Base-by-base conservation (phyloP, 2,113 vertebrate genomes). In the Halcyon malimbica region DNA sequence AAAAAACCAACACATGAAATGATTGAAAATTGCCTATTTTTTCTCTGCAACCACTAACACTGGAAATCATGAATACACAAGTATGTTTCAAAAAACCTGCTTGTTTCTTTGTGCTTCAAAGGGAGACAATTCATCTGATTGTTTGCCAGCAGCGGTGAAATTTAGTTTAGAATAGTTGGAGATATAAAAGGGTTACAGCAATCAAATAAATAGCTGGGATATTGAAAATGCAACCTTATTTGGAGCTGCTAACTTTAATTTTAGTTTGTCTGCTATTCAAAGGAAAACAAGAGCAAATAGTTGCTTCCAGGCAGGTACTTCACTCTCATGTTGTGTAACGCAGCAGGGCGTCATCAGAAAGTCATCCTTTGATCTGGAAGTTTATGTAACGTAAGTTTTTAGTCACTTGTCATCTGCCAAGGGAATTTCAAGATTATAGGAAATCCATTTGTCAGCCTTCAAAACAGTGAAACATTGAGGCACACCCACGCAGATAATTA, bases 341-440 rank as follows among this genome's bases (percentile, higher is more conserved):
- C 37, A 67, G 50, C 50, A 70, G 10, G 80, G 63, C 19, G 24
- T 2, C 0, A 44, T 44, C 80, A 74, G 46, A 81, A 82, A 90
- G 28, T 42, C 56, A 89, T 67, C 28, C 68, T 95, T 95, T 94
- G 76, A 93, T 94, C 89, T 83, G 48, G n/a, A 89, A 78, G 33
- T 50, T 93, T 76, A 48, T 4, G 11, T 75, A 84, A 75, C 7
- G 1, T 14, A 39, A 68, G 33, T 42, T 89, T 87, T 90, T 50
- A 83, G 63, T 71, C 56, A 11, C 29, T 90, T 90, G 13, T 59
- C 88, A 42, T 53, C 54, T 74, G 35, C 41, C 64, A 87, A 42
- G 16, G 64, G 73, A 94, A 69, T 78, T 74, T 69, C 37, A 83
- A 83, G 85, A 70, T 56, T 67, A 54, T 26, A 67, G 63, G 44